Evolutionary conservation across 2,888 invertebrate species (phyloP), one percentile per base, ranked within the genome.

Genomic region (Synergus japonicus): DNA sequence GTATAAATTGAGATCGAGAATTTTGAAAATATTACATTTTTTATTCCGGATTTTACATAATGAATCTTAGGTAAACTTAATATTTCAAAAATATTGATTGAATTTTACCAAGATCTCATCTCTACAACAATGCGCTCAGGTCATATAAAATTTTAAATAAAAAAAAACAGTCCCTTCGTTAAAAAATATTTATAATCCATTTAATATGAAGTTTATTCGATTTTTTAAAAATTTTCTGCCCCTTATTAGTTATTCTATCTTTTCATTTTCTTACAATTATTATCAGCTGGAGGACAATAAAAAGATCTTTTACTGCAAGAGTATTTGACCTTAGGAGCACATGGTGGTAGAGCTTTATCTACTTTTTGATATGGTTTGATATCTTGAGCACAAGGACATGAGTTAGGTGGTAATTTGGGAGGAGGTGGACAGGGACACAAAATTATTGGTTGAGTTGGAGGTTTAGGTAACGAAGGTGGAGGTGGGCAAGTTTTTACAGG

Each of bases 341-440:
- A 89, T 0, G 88, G 85, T 2, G 67, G 79, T 12, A 79, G 73
- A 29, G 73, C 37, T 9, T 73, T 37, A 10, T 54, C 49, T 29
- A 15, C 7, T 46, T 37, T n/a, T 8, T 37, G 49, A 29, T 77
- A 41, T 15, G 49, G 80, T 1, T 41, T 29, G 1, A 69, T 69
- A 54, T 82, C 80, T 10, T 76, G 76, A 54, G 81, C 82, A 76
- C 87, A 87, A 4, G 91, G 91, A 82, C 90, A 91, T 0, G 88
- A 82, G 7, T 88, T 90, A 10, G 91, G 89, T 41, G 87, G 88
- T 7, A 90, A 9, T 83, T 89, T 91, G 1, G 86, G 84, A 0
- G 91, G 90, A 10, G 91, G 89, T 43, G 86, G 82, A 79, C 91
- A 91, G 0, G 87, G 86, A 66, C 90, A 88, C 4, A 91, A 86